Base-by-base conservation (phyloP, 2,797 vertebrate species). In the Myripristis murdjan region DNA sequence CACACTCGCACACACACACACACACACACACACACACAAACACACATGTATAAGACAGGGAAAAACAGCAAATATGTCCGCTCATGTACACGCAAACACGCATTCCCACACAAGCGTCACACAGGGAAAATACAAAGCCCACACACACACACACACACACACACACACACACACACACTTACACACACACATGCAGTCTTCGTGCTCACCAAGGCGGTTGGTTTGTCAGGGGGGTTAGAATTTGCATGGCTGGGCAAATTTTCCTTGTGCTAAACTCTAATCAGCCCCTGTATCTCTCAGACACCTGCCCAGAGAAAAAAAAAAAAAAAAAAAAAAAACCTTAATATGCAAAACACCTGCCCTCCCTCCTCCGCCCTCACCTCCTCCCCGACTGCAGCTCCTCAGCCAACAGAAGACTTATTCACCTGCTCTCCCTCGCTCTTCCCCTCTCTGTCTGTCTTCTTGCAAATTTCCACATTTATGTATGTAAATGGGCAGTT, bases 211-310 rank as follows among this genome's bases (percentile, higher is more conserved):
- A 91, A 93, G 89, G 89, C 87, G 77, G 91, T 93, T 88, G 79
- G 87, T 85, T 90, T 81, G 88, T 93, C 82, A 67, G 89, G 89
- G 86, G 88, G 90, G 87, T 86, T 85, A 84, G 75, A 85, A 93
- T 93, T 94, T 94, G 92, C 93, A 94, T 94, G 82, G 92, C 87
- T 91, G 89, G 83, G 89, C 90, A 92, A 91, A 89, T 90, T 92
- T 91, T 90, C 87, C 90, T 93, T 90, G 87, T 87, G 86, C 86
- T 90, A 81, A 85, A 87, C 83, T 87, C 87, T 93, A 93, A 94
- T 93, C 93, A 89, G 86, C 89, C 88, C 85, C 78, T 88, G 73
- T 85, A 94, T 93, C 92, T 92, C 84, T 83, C 91, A 92, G 89
- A 92, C 91, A 93, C 92, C 92, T 92, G 90, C 91, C 85, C 83